Base-by-base conservation (phyloP, 2,888 invertebrate genomes). In the Sinodicranocentrus sp. region DNA sequence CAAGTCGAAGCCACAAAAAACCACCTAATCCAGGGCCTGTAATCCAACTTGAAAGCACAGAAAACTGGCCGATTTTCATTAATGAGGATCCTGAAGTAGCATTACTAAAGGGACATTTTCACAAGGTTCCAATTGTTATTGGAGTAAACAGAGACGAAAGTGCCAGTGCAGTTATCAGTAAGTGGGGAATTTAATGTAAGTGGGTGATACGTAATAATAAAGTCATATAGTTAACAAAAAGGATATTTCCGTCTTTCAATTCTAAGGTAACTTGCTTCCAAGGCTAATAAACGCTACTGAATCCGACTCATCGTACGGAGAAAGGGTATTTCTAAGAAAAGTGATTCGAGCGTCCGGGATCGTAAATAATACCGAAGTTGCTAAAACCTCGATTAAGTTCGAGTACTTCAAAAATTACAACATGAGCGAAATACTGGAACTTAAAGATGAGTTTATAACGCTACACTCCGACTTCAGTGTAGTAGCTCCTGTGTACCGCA, bases 21-120 rank as follows among this genome's bases (percentile, higher is more conserved):
- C 85, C 87, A n/a, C 85, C 87, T 28, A 87, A 87, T 80, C 85
- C 87, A 21, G 87, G 87, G 2, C 87, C 87, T n/a, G 87, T 87
- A 0, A 71, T 87, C 8, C 87, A 87, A 85, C 28, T 67, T 1
- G 84, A 84, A 39, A 28, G 52, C 13, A 65, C 26, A 0, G 72
- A 80, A 44, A 82, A 67, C 0, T 87, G 87, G 87, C 87, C 87
- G 44, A 63, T 73, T 23, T 87, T 72, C 68, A 19, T 87, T 13
- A n/a, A 21, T 6, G 84, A 87, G 67, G 84, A 87, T 52, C 87
- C 87, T 8, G 76, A 82, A 13, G 61, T 44, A 17, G 78, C 85
- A 2, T 39, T 87, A 1, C 43, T 65, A 15, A 73, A 85, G 61
- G 87, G 87, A 23, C 71, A 82, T 65, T 87, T 87, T 19, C 87